phyloP scores from a whole-genome alignment of 2,113 vertebrate species.

The Scolopax mira region DNA sequence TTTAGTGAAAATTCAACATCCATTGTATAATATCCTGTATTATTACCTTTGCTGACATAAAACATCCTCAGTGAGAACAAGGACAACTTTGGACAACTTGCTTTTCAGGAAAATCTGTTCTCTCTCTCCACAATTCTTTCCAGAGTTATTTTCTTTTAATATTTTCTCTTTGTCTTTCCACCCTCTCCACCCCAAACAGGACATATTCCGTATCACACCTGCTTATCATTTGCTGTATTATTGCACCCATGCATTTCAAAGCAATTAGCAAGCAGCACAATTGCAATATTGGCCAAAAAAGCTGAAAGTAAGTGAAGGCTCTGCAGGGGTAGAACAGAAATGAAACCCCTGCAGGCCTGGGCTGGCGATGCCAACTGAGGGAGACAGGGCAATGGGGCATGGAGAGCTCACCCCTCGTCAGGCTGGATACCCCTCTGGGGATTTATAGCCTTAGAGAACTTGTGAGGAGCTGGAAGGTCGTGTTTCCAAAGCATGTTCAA shows the following conservation, averaged over 20 bases:
- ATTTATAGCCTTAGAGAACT: not conserved
- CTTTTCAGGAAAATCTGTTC: not conserved
- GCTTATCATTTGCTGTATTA: not conserved
- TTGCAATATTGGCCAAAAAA: not conserved
- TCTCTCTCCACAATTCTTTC: not conserved
- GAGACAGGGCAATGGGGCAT: not conserved
- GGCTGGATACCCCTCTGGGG: too few relatives aligned
- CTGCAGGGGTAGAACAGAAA: not conserved
- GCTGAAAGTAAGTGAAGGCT: not conserved
- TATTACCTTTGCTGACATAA: not conserved
- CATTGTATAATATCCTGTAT: not conserved
- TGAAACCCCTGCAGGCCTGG: not conserved
- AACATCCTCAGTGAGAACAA: not conserved
- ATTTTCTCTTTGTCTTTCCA: not conserved
- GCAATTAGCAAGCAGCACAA: accelerated
- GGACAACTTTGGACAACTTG: not conserved
- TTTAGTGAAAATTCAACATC: not conserved
- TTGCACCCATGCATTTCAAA: not conserved
- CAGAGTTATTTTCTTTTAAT: not conserved
- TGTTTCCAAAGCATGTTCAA: not conserved
- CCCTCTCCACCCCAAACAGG: not conserved
- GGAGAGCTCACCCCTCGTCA: not conserved
- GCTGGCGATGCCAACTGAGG: not conserved
- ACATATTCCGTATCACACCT: not conserved
- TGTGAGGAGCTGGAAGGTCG: not conserved